Evolutionary conservation across 2,113 vertebrate species (phyloP).

Genomic region (Galbula dea): DNA sequence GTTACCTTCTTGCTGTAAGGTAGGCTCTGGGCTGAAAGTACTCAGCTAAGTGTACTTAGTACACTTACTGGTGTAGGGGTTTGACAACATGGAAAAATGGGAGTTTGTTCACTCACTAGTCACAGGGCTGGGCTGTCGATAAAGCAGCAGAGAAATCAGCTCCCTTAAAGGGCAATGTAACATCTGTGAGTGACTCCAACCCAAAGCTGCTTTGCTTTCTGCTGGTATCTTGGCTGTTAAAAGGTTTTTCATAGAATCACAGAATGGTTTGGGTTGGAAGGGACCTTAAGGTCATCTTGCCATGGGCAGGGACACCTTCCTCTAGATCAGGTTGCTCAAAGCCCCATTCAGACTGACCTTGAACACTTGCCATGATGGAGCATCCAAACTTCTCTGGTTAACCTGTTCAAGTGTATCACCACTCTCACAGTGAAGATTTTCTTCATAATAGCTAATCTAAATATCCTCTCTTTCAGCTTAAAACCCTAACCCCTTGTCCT

Average conservation of each 20-base stretch:
- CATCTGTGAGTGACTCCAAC: neutral
- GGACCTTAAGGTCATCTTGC: neutral
- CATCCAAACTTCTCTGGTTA: too few relatives aligned
- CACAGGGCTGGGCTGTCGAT: neutral
- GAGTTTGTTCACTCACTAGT: accelerated
- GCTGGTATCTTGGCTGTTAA: neutral
- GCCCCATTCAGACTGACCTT: neutral
- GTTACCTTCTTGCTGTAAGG: neutral
- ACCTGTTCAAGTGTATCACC: too few relatives aligned
- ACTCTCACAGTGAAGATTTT: too few relatives aligned
- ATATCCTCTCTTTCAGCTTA: too few relatives aligned
- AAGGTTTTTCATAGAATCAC: neutral
- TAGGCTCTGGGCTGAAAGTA: neutral
- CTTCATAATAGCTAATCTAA: too few relatives aligned
- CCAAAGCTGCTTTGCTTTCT: neutral
- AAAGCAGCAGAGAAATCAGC: neutral
- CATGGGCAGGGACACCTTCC: too few relatives aligned
- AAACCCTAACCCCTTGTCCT: too few relatives aligned
- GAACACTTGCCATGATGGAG: neutral
- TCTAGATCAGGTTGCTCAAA: neutral
- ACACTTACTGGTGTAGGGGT: neutral
- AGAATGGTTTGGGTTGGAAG: neutral
- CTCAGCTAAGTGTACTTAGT: neutral
- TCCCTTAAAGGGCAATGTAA: neutral
- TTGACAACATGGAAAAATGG: neutral